Evolutionary conservation across 2,888 invertebrate species (phyloP), one percentile per base, ranked within the genome.

Genomic region (Chelonus formosanus): DNA sequence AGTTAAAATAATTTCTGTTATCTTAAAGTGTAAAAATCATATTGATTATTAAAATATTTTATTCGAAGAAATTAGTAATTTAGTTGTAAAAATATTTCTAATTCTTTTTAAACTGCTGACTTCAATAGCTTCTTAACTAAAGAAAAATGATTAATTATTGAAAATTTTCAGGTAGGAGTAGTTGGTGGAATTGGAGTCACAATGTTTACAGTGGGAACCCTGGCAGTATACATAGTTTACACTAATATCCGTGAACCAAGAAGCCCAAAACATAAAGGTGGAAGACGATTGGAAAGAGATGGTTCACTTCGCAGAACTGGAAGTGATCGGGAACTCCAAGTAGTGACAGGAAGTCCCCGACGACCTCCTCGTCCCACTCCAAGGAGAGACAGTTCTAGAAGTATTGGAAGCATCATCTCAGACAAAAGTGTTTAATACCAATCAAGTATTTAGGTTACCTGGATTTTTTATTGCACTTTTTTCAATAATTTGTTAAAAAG

Each of bases 131-230:
- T 20, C 20, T 20, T 1, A 20, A 20, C 20, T 20, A 20, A 20
- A 20, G 20, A 20, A 20, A 20, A 20, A 20, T 20, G 20, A 20
- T 2, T 20, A 20, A 20, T 20, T 20, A 20, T 20, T 20, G 20
- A 20, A 20, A 20, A 20, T 20, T 40, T 40, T 5, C 40, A 40
- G 40, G 6, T 40, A 6, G 40, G 40, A 6, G 80, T 80, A 3
- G 80, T 83, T 20, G 77, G 80, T 63, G 82, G 82, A 3, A 78
- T 83, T 7, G 83, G 83, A 0, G 75, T 82, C 0, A 78, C 79
- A 3, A 83, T 83, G 83, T 83, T 83, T 67, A 73, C 77, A 6
- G 71, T 83, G 4, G 83, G 83, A 5, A 79, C 79, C 40, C 69
- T 81, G 5, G 83, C 83, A 0, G 83, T 83, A 3, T 82, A 83